Evolutionary conservation across 2,888 invertebrate genomes (phyloP).

Genomic region (Falcaria lacertinaria): DNA sequence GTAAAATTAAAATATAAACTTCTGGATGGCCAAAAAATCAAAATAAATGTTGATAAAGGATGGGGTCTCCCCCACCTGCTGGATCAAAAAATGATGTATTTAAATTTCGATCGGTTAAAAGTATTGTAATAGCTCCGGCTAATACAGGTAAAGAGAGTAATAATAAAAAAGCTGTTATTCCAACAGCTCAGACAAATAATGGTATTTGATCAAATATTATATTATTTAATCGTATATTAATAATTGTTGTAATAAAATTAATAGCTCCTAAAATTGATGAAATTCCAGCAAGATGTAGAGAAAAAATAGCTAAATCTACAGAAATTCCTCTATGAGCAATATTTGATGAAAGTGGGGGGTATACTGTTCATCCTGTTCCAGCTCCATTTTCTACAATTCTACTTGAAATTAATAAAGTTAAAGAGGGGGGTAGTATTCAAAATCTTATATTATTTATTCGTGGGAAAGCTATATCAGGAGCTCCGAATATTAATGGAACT

Average conservation of each 20-base stretch:
- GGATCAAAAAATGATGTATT: constrained; percentile 91
- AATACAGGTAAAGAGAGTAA: constrained; percentile 86
- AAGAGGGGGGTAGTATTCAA: constrained; percentile 86
- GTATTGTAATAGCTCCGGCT: constrained; percentile 89
- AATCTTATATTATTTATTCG: constrained; percentile 93
- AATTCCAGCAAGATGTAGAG: constrained; percentile 86
- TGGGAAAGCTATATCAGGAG: constrained; percentile 90
- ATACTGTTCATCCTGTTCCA: constrained; percentile 89
- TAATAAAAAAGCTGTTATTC: constrained; percentile 74
- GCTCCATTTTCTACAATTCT: constrained; percentile 84
- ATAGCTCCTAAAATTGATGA: constrained; percentile 87
- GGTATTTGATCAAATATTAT: constrained; percentile 83
- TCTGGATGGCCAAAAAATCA: constrained; percentile 94
- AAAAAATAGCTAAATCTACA: constrained; percentile 88
- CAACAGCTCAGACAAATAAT: constrained; percentile 87
- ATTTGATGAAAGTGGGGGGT: constrained; percentile 83
- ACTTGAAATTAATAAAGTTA: constrained; percentile 82
- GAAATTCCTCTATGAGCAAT: constrained; percentile 83
- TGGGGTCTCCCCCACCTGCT: constrained; percentile 88
- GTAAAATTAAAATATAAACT: constrained; percentile 92
- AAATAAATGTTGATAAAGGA: constrained; percentile 90
- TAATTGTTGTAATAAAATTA: constrained; percentile 88
- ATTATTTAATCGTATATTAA: constrained; percentile 83
- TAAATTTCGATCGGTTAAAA: constrained; percentile 88
- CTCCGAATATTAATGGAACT: constrained; percentile 86